Evolutionary conservation across 2,797 vertebrate genomes (phyloP).

Genomic region (Rhyacichthys aspro): DNA sequence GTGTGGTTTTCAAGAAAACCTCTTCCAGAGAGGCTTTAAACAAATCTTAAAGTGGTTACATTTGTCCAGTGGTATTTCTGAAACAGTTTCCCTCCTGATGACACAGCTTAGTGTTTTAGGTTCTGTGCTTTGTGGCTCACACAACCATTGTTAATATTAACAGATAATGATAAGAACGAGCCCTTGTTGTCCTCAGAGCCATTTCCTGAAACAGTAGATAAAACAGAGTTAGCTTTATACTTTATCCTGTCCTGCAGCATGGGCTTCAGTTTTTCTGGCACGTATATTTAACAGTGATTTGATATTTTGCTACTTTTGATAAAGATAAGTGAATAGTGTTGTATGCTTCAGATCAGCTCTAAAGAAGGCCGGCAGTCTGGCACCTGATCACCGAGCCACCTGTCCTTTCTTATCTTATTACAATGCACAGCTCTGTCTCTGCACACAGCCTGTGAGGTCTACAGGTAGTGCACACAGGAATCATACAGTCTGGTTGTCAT

Average conservation of each 20-base stretch:
- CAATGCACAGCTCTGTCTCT: slow-evolving; percentile 66
- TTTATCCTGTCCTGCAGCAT: slow-evolving; percentile 3
- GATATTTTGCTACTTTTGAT: slow-evolving; percentile 5
- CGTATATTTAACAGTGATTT: slow-evolving; percentile 10
- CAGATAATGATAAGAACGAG: background rate
- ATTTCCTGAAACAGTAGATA: slow-evolving; percentile 9
- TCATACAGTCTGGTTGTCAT: slow-evolving; percentile 25
- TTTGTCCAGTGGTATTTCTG: background rate
- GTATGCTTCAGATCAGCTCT: slow-evolving; percentile 52
- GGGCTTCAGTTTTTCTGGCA: slow-evolving; percentile 18
- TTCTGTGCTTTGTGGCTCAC: slow-evolving; percentile 4
- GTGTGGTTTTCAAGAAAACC: slow-evolving; percentile 2
- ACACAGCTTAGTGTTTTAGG: slow-evolving; percentile 5
- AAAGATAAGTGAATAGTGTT: slow-evolving; percentile 20
- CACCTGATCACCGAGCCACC: slow-evolving; percentile 76
- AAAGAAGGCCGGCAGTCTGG: slow-evolving; percentile 64
- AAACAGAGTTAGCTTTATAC: background rate
- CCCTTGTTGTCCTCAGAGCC: slow-evolving; percentile 4
- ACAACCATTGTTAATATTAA: slow-evolving; percentile 17
- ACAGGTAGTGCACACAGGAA: slow-evolving; percentile 40
- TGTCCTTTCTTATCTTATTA: slow-evolving; percentile 78
- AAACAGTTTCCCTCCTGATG: slow-evolving; percentile 1
- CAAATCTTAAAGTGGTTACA: background rate
- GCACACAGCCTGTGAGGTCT: slow-evolving; percentile 44
- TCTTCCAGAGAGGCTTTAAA: background rate